Base-by-base conservation (phyloP, 2,888 invertebrate genomes). In the Dicranocentrus wangi region DNA sequence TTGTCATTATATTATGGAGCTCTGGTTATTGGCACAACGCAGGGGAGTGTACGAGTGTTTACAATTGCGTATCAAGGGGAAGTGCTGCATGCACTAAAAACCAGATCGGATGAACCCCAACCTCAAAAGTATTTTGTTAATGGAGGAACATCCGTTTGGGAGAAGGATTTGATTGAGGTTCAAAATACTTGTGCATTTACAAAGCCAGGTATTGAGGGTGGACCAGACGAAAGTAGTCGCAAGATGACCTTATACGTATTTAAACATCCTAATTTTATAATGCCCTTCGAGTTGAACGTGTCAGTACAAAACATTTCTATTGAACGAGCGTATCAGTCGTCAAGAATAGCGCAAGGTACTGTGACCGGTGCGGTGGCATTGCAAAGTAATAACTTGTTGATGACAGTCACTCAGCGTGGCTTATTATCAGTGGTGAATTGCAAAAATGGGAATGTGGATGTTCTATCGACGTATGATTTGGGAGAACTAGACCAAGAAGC, bases 21-120 rank as follows among this genome's bases (percentile, higher is more conserved):
- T 0, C 32, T 82, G 23, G 27, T 76, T 27, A 21, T 82, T 23
- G 82, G 82, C 27, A 82, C 82, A 13, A 76, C 75, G 15, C 17
- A 66, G 47, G 82, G 82, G 42, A 75, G 28, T 28, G 47, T 79
- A 3, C 60, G 42, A 58, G 53, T 43, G 1, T 76, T 70, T 17
- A 32, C 27, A 3, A 19, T 82, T 1, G 27, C 17, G 3, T 69
- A 78, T 19, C 28, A 60, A 7, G 68, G 51, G 0, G 25, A 8
- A 1, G 47, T 42, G n/a, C 2, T 27, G 21, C 42, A 17, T 15
- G 13, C 42, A 19, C 7, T 78, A 28, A 75, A 77, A 21, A 13
- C 47, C 0, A 3, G 17, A 0, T 27, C n/a, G 10, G 28, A 77
- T 47, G 47, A 71, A 7, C 51, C 8, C 15, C 70, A 32, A 10